Evolutionary conservation across 2,888 invertebrate species (phyloP).

Genomic region (Noctua fimbriata): DNA sequence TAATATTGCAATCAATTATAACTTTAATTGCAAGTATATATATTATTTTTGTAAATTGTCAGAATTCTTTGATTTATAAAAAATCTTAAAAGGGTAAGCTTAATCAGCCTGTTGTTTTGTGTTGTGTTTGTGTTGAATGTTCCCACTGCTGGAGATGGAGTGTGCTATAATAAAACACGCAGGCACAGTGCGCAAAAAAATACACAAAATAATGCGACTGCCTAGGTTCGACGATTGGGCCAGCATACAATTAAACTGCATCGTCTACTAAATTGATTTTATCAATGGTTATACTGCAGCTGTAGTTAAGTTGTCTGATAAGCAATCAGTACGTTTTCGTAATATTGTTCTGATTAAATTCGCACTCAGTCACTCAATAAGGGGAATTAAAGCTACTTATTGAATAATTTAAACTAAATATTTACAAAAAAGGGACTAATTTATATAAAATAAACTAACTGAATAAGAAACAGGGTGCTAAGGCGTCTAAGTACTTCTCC

Average conservation of each 20-base stretch:
- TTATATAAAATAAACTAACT: too few relatives aligned
- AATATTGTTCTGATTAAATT: background rate
- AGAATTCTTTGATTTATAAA: background rate
- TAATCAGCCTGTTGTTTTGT: background rate
- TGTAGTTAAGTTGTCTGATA: background rate
- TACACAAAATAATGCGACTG: background rate
- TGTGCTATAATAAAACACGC: background rate
- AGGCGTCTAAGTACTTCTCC: too few relatives aligned
- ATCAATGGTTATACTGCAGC: background rate
- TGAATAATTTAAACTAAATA: too few relatives aligned
- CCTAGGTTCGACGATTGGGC: background rate
- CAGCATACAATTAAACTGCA: background rate
- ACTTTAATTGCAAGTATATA: conserved; percentile 17
- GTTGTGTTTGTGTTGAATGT: background rate
- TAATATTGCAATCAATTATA: conserved; percentile 29
- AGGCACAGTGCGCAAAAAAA: background rate
- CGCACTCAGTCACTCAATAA: background rate
- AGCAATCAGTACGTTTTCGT: background rate
- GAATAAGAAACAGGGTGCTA: too few relatives aligned
- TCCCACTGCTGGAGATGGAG: background rate
- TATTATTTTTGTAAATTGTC: background rate
- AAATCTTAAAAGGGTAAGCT: background rate
- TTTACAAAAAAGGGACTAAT: too few relatives aligned
- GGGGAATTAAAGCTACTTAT: too few relatives aligned
- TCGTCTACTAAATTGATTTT: background rate